Base-by-base conservation (phyloP, 2,113 vertebrate genomes). In the Hippopotamus amphibius region DNA sequence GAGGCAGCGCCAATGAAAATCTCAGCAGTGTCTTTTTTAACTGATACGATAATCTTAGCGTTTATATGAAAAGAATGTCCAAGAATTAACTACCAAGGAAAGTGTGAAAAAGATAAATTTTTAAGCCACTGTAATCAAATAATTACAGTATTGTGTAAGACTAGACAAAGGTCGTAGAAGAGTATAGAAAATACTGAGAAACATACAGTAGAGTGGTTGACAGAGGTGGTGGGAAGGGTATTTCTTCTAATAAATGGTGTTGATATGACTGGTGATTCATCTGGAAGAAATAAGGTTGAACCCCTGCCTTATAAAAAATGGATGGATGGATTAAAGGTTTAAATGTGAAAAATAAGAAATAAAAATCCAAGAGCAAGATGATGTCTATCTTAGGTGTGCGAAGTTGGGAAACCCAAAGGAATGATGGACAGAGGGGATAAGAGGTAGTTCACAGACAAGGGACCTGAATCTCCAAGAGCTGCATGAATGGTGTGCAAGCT, bases 381-480 rank as follows among this genome's bases (percentile, higher is more conserved):
- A 48, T 5, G n/a, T 46, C 21, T 5, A 0, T 41, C 24, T 8
- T 19, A 84, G 77, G 33, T 4, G 15, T 37, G 6, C 65, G 22
- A 79, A 14, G 61, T 46, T n/a, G 46, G 66, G 53, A 50, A 81
- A 65, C 16, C 16, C n/a, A 46, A 7, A 57, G 90, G 57, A 21
- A 43, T 1, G 19, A 1, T 3, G 5, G 48, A 37, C 3, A 0
- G 69, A 21, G 19, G 1, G 37, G 19, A 4, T 5, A 33, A 1
- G 17, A 9, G 37, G 17, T 48, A 11, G 24, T 41, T 94, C 72
- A 4, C 46, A n/a, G 57, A 46, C 26, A 1, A 4, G 21, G 33
- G 37, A 8, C 22, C 55, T 57, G 48, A 7, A 5, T 22, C 68
- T 66, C 71, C 41, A 26, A 2, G 68, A 87, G 21, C 26, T 2